These are phyloP conservation scores for Ammodytes dubius DNA, from an alignment of 2,113 vertebrate genomes.

Conservation along the genomic window DNA sequence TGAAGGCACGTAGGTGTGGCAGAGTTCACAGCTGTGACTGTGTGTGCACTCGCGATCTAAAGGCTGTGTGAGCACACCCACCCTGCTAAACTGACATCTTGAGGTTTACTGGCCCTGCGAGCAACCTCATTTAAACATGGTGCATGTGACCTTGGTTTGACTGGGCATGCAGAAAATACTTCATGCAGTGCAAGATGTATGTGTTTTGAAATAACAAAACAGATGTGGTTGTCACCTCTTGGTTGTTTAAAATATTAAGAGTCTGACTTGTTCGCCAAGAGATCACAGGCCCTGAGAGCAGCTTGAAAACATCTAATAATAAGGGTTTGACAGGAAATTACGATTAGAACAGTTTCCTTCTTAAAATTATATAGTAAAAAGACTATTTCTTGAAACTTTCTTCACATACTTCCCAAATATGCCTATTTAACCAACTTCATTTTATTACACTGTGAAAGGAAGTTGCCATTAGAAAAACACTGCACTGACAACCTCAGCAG, in stretches of 20 bases:
- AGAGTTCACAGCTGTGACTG: constrained; percentile 12
- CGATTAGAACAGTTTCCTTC: not conserved
- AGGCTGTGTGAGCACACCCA: constrained; percentile 31
- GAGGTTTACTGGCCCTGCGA: constrained; percentile 63
- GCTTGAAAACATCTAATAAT: not conserved
- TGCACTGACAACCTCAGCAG: not conserved
- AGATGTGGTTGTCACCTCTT: not conserved
- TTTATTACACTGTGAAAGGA: not conserved
- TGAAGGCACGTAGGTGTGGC: constrained; percentile 24
- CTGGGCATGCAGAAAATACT: not conserved
- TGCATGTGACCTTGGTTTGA: constrained; percentile 30
- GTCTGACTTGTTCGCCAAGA: not conserved
- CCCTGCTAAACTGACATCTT: constrained; percentile 73
- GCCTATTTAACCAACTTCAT: not conserved
- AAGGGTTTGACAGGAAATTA: not conserved
- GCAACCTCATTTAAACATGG: not conserved
- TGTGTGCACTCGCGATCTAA: not conserved
- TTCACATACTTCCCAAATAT: not conserved
- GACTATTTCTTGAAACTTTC: not conserved
- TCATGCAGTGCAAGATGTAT: not conserved
- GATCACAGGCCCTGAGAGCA: not conserved
- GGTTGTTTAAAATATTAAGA: not conserved
- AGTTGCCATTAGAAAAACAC: not conserved
- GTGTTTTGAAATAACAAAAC: not conserved
- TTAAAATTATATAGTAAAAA: not conserved